Evolutionary conservation across 2,113 vertebrate species (phyloP), one percentile per base, ranked within the genome.

Genomic region (Atractosteus spatula): DNA sequence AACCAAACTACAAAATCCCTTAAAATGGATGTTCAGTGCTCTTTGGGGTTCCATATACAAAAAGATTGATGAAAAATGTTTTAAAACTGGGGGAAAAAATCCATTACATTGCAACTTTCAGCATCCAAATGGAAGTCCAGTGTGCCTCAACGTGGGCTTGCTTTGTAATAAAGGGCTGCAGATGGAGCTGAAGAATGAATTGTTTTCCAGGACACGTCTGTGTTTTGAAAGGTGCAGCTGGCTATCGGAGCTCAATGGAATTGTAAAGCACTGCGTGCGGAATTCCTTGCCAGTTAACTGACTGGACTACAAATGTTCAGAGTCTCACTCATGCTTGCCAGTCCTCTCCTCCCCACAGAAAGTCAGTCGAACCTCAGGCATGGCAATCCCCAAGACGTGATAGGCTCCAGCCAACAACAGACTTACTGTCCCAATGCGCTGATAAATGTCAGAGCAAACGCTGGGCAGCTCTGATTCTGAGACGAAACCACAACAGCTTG

Each of bases 401-500:
- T 13, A 12, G 14, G 7, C 11, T 59, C 56, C 56, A 0, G 11
- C 56, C 11, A 59, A 59, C 3, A 0, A 13, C 11, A 59, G 11
- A 3, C 56, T 59, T 59, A 4, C 56, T 59, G 11, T 59, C 13
- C 56, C 3, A 1, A 59, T 11, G 56, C 7, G 3, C 13, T 59
- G 12, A 59, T 11, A 51, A 51, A 51, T 5, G 8, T 51, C 47
- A 51, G 47, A 51, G 47, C 17, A 29, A 29, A 29, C 17, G 17
- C 2, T 51, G 47, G 5, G 5, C 47, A 10, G 47, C 47, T 51
- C 47, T 2, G 5, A 7, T 51, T 10, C 74, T 72, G 54, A 0
- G 57, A 61, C 17, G 59, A 62, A 66, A 66, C 41, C 41, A n/a
- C 68, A 62, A 41, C 51, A 66, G 63, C 51, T 44, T 61, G 69